Conservation (phyloP, 2,888 invertebrate species). For the Sialis lutaria region DNA sequence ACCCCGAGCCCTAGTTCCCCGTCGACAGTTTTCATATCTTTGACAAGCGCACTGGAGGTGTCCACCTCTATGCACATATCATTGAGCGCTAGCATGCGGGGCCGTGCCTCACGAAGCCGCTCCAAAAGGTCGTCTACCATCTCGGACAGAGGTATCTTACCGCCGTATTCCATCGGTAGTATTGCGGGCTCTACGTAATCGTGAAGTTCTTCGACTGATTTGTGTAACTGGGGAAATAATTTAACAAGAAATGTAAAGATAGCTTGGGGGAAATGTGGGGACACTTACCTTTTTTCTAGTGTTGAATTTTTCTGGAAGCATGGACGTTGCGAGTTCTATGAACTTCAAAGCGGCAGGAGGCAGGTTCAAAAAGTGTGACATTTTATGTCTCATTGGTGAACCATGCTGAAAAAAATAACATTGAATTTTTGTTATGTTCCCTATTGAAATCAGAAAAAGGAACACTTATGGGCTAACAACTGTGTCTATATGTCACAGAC, state of each 20-base stretch:
- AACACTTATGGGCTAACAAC: too few species aligned
- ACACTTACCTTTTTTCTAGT: constrained; percentile 56
- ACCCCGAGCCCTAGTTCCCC: constrained; percentile 55
- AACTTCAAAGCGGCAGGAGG: constrained; percentile 65
- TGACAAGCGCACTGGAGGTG: constrained; percentile 26
- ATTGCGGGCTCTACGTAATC: constrained; percentile 54
- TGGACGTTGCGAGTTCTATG: constrained; percentile 64
- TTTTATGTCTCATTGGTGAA: constrained; percentile 80
- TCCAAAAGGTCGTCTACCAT: constrained; percentile 64
- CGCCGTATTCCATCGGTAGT: constrained; percentile 76
- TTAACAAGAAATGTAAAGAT: not conserved
- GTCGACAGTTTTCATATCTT: constrained; percentile 25
- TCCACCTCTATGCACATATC: constrained; percentile 57
- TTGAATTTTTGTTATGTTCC: not conserved
- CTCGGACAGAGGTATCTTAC: constrained; percentile 58
- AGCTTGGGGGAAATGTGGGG: too few species aligned
- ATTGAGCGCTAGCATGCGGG: constrained; percentile 50
- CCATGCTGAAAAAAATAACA: constrained; percentile 44
- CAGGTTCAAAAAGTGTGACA: constrained; percentile 73
- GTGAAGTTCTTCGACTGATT: constrained; percentile 52
- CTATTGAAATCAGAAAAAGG: too few species aligned
- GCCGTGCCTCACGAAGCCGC: constrained; percentile 41
- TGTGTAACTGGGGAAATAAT: constrained; percentile 44
- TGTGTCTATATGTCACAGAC: too few species aligned
- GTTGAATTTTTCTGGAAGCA: constrained; percentile 71